These are phyloP conservation scores for Drosophila prosaltans DNA, from an alignment of 1,140 invertebrate genomes.

Conservation along the genomic window DNA sequence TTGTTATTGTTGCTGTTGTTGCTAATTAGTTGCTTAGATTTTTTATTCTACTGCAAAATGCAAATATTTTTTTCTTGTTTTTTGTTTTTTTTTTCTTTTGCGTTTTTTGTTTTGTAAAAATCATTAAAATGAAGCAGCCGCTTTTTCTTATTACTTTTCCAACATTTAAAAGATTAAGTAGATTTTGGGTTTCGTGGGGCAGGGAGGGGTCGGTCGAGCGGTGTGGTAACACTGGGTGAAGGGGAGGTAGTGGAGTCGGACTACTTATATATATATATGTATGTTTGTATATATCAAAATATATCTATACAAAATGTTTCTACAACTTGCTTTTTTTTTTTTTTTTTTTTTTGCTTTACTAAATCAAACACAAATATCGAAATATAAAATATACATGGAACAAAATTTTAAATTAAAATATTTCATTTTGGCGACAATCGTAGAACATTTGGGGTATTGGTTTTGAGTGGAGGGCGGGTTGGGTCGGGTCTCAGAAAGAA, in stretches of 20 bases:
- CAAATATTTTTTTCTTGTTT: slow-evolving; percentile 50
- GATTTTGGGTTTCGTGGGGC: neutral
- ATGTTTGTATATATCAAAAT: neutral
- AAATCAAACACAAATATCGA: neutral
- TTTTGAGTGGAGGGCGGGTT: neutral
- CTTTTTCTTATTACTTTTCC: slow-evolving; percentile 28
- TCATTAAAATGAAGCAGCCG: slow-evolving; percentile 57
- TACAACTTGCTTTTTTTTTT: slow-evolving; percentile 4
- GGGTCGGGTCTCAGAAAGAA: neutral
- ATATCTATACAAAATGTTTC: neutral
- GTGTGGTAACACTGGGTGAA: neutral
- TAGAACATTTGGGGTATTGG: neutral
- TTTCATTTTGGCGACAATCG: neutral
- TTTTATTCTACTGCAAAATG: slow-evolving; percentile 62
- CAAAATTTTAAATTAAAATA: neutral
- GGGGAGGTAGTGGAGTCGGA: neutral
- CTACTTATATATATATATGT: slow-evolving; percentile 1
- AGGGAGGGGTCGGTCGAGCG: neutral
- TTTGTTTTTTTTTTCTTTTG: slow-evolving; percentile 29
- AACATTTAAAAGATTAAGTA: slow-evolving; percentile 1
- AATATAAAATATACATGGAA: slow-evolving; percentile 17
- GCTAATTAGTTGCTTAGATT: slow-evolving; percentile 6
- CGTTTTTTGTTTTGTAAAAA: slow-evolving; percentile 52
- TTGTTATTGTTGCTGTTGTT: slow-evolving; percentile 17
- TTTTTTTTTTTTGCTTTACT: too few relatives aligned